Conservation (phyloP, 2,113 vertebrate genomes). For the Paradoxurus hermaphroditus region DNA sequence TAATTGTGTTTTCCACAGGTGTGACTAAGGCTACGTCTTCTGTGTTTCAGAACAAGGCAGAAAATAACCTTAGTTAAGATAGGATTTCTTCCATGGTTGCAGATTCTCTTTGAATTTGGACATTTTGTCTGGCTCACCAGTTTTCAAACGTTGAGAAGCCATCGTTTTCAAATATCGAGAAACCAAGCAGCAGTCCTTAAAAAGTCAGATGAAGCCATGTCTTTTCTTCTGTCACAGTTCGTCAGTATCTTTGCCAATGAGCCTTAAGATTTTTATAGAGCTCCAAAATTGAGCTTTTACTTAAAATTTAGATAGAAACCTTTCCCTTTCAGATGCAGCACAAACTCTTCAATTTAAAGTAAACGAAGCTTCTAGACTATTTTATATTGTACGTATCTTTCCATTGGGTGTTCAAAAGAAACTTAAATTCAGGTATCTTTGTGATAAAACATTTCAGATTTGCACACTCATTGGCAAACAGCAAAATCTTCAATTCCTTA, state of each 20-base stretch:
- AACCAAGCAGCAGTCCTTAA: slow-evolving; percentile 7
- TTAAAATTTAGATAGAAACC: slow-evolving; percentile 48
- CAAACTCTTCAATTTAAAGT: slow-evolving; percentile 24
- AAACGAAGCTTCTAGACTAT: slow-evolving; percentile 41
- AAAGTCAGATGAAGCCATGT: slow-evolving; percentile 56
- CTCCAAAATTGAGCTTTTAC: slow-evolving; percentile 52
- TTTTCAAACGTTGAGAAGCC: slow-evolving; percentile 47
- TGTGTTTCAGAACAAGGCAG: slow-evolving; percentile 38
- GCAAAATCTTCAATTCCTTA: not conserved
- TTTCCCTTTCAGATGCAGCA: slow-evolving; percentile 48
- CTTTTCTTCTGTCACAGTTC: slow-evolving; percentile 47
- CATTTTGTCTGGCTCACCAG: not conserved
- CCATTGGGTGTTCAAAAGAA: slow-evolving; percentile 37
- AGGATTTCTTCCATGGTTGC: not conserved
- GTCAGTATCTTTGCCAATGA: slow-evolving; percentile 72
- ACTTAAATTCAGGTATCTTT: slow-evolving; percentile 62
- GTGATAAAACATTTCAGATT: slow-evolving; percentile 27
- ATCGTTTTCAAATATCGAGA: not conserved
- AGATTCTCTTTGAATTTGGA: not conserved
- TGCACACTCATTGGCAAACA: slow-evolving; percentile 11
- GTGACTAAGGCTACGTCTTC: not conserved
- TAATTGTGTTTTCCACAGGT: slow-evolving; percentile 36
- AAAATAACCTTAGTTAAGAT: not conserved
- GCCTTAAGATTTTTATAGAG: slow-evolving; percentile 73
- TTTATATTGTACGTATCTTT: slow-evolving; percentile 61